Conservation (phyloP, 2,113 vertebrate genomes). For the Pterophyllum scalare region DNA sequence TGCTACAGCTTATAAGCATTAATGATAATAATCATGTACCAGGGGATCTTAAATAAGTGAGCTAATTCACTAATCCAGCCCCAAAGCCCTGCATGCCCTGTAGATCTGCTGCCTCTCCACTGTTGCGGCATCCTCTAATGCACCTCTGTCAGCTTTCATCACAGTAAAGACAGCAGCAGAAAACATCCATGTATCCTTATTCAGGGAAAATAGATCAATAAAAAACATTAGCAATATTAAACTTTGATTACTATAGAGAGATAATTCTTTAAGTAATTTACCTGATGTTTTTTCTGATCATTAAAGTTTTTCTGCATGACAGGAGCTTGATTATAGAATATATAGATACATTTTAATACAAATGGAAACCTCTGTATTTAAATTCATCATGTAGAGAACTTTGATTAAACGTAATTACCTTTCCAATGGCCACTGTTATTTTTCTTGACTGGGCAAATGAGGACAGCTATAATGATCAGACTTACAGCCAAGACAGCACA, state of each 20-base stretch:
- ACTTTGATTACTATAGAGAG: not conserved
- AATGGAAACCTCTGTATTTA: not conserved
- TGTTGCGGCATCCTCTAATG: not conserved
- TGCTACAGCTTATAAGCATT: not conserved
- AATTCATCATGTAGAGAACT: accelerated
- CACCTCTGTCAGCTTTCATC: not conserved
- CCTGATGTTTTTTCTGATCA: not conserved
- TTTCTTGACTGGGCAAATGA: conserved; percentile 6
- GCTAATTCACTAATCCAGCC: not conserved
- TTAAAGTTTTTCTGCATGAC: not conserved
- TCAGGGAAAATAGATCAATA: not conserved
- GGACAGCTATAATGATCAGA: not conserved
- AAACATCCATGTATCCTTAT: not conserved
- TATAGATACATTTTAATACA: not conserved
- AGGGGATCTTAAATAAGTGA: accelerated
- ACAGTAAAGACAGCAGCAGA: not conserved
- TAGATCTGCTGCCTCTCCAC: not conserved
- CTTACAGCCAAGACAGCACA: not conserved
- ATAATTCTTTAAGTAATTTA: not conserved
- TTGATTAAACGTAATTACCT: not conserved
- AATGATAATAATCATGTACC: accelerated
- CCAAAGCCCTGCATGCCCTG: not conserved
- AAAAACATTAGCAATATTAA: not conserved
- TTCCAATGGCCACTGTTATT: not conserved
- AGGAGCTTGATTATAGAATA: not conserved